Conservation (phyloP, 1,140 invertebrate species). For the Himalopsyche phryganea region DNA sequence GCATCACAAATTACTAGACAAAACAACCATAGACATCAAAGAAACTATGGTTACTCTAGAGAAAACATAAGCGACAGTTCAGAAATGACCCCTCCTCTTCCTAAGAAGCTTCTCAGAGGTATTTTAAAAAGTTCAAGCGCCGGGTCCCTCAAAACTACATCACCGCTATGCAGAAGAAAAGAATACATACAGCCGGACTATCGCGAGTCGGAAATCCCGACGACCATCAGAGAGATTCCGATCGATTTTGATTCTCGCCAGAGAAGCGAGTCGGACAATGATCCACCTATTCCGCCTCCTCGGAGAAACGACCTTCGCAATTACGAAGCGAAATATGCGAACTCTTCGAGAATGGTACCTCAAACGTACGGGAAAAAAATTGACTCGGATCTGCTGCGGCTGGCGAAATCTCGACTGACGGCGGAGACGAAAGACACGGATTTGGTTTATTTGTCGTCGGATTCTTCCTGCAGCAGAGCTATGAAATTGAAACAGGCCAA, state of each 20-base stretch:
- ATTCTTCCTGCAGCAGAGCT: conserved; percentile 31
- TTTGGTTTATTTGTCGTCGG: background rate
- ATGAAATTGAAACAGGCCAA: conserved; percentile 49
- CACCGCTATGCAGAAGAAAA: conserved; percentile 22
- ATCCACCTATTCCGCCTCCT: background rate
- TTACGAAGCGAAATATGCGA: background rate
- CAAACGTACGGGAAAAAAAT: conserved; percentile 24
- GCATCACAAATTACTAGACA: conserved; percentile 43
- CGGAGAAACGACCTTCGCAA: background rate
- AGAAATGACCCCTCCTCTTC: conserved; percentile 44
- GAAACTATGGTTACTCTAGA: conserved; percentile 37
- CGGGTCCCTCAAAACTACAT: conserved; percentile 37
- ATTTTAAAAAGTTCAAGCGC: conserved; percentile 44
- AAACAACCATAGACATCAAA: background rate
- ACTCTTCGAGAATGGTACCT: background rate
- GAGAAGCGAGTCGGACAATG: background rate
- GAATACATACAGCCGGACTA: background rate
- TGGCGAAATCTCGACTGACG: conserved; percentile 22
- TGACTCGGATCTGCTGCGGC: conserved; percentile 21
- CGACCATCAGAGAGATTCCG: background rate
- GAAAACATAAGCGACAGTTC: conserved; percentile 34
- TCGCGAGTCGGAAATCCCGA: background rate
- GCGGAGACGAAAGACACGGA: conserved; percentile 15
- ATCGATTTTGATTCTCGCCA: background rate
- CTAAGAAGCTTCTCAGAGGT: conserved; percentile 43